A percentile compares a stretch with the other conserved stretches of the same genome.
Evolutionary conservation across 2,113 vertebrate genomes (phyloP).

Genomic region (Xyrauchen texanus): DNA sequence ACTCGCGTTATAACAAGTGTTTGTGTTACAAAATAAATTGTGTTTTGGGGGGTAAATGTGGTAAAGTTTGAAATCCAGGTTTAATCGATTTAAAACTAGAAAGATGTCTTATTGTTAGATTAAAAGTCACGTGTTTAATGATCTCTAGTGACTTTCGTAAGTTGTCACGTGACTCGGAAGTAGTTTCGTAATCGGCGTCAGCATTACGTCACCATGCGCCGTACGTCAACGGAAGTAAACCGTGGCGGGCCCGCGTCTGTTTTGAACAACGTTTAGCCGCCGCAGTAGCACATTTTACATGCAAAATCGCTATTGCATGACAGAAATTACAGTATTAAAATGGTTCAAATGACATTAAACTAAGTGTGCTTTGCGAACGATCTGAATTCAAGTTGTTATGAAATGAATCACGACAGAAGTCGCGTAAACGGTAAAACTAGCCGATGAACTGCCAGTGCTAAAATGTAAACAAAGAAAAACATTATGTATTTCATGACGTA

Average conservation of each 20-base stretch:
- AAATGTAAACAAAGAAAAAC: slow-evolving; percentile 6
- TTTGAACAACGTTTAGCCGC: slow-evolving; percentile 51
- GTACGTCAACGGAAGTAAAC: slow-evolving; percentile 63
- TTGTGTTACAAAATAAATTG: no score
- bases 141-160: neutral
- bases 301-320: neutral
- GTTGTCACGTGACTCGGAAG: slow-evolving; percentile 26
- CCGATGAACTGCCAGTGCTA: neutral
- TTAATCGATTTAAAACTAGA: no score
- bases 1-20: no score
- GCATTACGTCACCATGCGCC: neutral
- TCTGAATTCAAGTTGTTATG: neutral
- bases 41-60: no score
- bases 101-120: no score
- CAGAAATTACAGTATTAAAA: neutral
- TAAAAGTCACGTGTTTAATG: no score
- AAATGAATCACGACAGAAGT: neutral
- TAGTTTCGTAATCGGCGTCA: slow-evolving; percentile 12
- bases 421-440: no score
- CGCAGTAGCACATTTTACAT: neutral
- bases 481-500: neutral
- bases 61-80: no score
- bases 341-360: neutral
- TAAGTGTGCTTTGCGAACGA: neutral
- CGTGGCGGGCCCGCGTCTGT: slow-evolving; percentile 34